Conservation (phyloP, 2,888 invertebrate species). For the Sepioteuthis lessoniana region DNA sequence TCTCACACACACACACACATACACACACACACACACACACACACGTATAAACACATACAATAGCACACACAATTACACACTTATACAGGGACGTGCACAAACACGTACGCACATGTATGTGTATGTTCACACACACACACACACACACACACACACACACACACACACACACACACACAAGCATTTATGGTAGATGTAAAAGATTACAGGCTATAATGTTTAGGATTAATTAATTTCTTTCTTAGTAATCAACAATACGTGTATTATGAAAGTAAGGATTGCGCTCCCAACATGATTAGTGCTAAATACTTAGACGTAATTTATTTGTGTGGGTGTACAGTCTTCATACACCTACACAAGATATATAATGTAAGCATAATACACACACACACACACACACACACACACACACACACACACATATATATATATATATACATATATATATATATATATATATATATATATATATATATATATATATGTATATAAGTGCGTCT, state of each 20-base stretch:
- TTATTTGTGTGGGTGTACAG: neutral
- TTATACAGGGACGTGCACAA: neutral
- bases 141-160: neutral
- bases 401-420: no score
- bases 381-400: no score
- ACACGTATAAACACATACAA: no score
- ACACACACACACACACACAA: neutral
- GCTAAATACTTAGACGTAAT: no score
- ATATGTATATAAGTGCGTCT: neutral
- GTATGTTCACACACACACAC: neutral
- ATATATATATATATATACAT: no score
- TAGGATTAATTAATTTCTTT: no score
- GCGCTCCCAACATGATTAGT: no score
- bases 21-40: neutral
- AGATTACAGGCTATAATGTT: no score
- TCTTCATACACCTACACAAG: neutral
- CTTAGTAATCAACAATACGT: no score
- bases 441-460: neutral
- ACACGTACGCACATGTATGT: neutral
- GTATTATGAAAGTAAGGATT: no score
- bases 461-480: neutral
- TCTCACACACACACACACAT: neutral
- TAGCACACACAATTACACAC: no score
- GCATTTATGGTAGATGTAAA: neutral
- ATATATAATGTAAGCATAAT: no score